A percentile compares a stretch with the other conserved stretches of the same genome.
Conservation (phyloP, 2,888 invertebrate species). For the Anthrax anthrax region DNA sequence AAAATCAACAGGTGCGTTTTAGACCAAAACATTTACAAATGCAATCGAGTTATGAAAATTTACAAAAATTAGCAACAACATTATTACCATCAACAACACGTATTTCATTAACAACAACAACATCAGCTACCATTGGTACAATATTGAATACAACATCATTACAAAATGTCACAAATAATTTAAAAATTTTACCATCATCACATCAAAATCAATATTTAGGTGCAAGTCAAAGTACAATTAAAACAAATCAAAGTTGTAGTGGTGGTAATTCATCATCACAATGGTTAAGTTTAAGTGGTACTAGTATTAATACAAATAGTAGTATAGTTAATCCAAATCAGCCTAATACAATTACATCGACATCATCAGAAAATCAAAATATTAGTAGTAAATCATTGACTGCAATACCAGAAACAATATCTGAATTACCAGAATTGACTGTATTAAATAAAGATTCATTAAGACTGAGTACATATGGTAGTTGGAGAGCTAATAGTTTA, state of each 20-base stretch:
- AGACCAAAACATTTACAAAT: constrained; percentile 38
- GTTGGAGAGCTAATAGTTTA: background rate
- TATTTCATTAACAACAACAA: constrained; percentile 9
- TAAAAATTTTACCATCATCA: background rate
- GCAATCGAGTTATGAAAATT: constrained; percentile 31
- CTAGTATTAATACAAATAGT: constrained; percentile 17
- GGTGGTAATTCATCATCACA: constrained; percentile 16
- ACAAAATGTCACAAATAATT: background rate
- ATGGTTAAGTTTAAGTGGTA: constrained; percentile 25
- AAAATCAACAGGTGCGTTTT: constrained; percentile 38
- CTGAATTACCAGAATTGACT: constrained; percentile 13
- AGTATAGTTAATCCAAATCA: background rate
- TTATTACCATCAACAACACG: constrained; percentile 22
- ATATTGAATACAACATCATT: constrained; percentile 6
- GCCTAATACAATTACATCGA: background rate
- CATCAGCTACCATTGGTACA: constrained; percentile 13
- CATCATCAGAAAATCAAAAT: constrained; percentile 3
- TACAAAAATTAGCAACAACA: constrained; percentile 30
- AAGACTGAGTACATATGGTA: background rate
- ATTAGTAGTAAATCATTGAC: constrained; percentile 28
- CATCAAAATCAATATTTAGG: constrained; percentile 3
- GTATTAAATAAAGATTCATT: background rate
- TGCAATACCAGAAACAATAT: constrained; percentile 29
- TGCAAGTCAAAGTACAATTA: constrained; percentile 4
- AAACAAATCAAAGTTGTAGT: constrained; percentile 9